Base-by-base conservation (phyloP, 2,888 invertebrate genomes). In the Sclerodermus sp. region DNA sequence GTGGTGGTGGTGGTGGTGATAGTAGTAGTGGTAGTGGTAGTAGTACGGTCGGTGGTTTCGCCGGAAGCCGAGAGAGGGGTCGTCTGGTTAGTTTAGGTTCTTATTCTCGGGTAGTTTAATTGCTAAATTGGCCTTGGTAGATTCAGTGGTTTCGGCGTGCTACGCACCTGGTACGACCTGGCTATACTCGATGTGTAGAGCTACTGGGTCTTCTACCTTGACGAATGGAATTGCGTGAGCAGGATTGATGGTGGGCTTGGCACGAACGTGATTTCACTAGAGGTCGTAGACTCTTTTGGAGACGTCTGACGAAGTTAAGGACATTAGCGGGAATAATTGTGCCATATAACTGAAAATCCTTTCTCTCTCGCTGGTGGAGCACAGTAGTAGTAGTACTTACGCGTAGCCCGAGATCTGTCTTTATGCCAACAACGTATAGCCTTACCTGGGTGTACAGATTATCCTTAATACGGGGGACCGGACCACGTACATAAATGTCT, bases 41-140 rank as follows among this genome's bases (percentile, higher is more conserved):
- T n/a, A n/a, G n/a, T n/a, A n/a, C n/a, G n/a, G n/a, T n/a, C 47
- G 49, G 48, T 48, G 49, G 47, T 53, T 53, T 51, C 55, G 45
- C 34, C 44, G 10, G 51, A 40, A 45, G 43, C 45, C 10, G 32
- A 46, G 51, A 39, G 42, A 40, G 45, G 42, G 34, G 45, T 32
- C 47, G 66, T 70, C 69, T 64, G 64, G 64, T 64, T 67, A 65
- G 67, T 63, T 67, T 64, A 52, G 60, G 61, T 64, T 66, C 70
- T 69, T 65, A 66, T 69, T 66, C 67, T 61, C 63, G 67, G 70
- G 61, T 68, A 73, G 67, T 72, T 71, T 73, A 73, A 73, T 72
- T 66, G 70, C 63, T 62, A 70, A 73, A 72, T 72, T 71, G 66
- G 62, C 63, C 69, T 62, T 55, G 56, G 59, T 41, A 53, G 55